Evolutionary conservation across 2,888 invertebrate species (phyloP), one percentile per base, ranked within the genome.

Genomic region (Strigamia transsilvanica): DNA sequence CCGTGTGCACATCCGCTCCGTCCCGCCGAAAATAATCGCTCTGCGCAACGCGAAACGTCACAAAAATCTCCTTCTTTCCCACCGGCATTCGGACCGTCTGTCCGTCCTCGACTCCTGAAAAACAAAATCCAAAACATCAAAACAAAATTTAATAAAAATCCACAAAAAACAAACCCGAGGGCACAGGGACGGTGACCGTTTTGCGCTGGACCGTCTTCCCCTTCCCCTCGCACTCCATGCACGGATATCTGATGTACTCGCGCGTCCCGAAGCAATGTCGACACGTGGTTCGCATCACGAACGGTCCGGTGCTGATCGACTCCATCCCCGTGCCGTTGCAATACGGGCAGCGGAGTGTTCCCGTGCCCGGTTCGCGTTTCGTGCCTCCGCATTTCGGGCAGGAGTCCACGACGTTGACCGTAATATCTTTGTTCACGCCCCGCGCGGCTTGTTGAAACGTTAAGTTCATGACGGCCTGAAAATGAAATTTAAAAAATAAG

Each of bases 281-380:
- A 87, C 98, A 99, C 0, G 98, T 97, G 2, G 96, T 95, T 82
- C 97, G 91, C 98, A 99, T 98, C 34, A 98, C 93, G 89, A 98
- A 99, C 81, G 98, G 98, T 38, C 98, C 98, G 13, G 88, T 88
- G 32, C 86, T 87, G 27, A 90, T 86, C 0, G 89, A 89, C 85
- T 90, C 89, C 93, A 97, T 96, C 82, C 99, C 99, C 3, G 96
- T 94, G 10, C 99, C 99, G 89, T 97, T 96, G 88, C 99, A 99
- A 87, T 94, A 94, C 2, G 93, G 93, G 87, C 99, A 99, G 83
- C 92, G 92, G 2, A 93, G 92, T 9, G 98, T 92, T 87, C 95
- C 96, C 0, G 95, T 95, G n/a, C 99, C 99, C 0, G 92, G 93
- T 87, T 98, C 97, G 87, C 94, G 94, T 83, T 95, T 92, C 2